Evolutionary conservation across 37 sponge, comb jelly and placozoan genomes (phyloP), one percentile per base, ranked within the genome.

Genomic region (Eunapius fragilis): DNA sequence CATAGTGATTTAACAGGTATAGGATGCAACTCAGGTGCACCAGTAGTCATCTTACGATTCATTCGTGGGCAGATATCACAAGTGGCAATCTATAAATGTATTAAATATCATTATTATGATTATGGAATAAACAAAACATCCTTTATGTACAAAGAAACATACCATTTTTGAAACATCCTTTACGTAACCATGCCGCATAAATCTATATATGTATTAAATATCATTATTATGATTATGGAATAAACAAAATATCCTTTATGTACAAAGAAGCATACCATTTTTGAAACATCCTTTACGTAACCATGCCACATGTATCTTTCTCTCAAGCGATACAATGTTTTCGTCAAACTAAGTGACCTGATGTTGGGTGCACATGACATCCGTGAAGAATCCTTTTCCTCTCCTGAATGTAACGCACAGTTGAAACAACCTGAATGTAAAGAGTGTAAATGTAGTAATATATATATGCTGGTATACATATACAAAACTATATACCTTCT

Each of bases 1-100:
- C 92, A 92, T 37, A 89, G 92, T 17, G 34, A 26, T 31, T 80
- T 72, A 34, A 88, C 92, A 50, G 82, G 37, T 28, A 92, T 70
- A 11, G 92, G 92, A 68, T 92, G 74, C 4, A 92, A 82, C 58
- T 84, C 67, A 6, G 92, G 89, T 13, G 37, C 32, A 23, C 78
- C 84, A 68, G 78, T 87, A 19, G 81, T 88, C 70, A 92, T 35
- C 33, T 92, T 87, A 28, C 85, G 33, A 50, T 88, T 92, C 72
- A 84, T 80, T 9, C 82, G 36, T 76, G 88, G 92, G 74, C 92
- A 92, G 11, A 80, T 75, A 80, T 92, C 88, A 80, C 92, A 92
- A 25, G 67, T 79, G 25, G 45, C 11, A 24, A 91, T 75, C 92
- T 91, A 77, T 24, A 74, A 2, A 77, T 77, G 25, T 41, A 41